Evolutionary conservation across 2,888 invertebrate species (phyloP).

Genomic region (Thumatha senex): DNA sequence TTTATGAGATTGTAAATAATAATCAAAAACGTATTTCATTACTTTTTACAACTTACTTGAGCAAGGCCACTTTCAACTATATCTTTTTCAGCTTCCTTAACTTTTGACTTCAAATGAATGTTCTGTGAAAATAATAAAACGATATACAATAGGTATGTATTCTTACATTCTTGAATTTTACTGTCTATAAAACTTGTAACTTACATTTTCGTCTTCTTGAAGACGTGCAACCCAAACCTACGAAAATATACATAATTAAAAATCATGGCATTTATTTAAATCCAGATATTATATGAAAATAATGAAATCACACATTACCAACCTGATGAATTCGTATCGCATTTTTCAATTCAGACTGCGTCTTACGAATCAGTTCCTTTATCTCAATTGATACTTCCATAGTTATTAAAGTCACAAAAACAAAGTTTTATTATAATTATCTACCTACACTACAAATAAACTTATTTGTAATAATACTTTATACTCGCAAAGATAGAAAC

Average conservation of each 20-base stretch:
- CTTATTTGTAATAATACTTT: constrained; percentile 16
- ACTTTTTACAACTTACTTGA: constrained; percentile 74
- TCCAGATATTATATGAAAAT: constrained; percentile 15
- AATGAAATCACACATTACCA: constrained; percentile 37
- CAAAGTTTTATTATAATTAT: background rate
- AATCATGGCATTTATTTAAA: constrained; percentile 8
- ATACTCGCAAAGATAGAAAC: constrained; percentile 29
- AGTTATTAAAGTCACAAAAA: background rate
- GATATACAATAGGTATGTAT: background rate
- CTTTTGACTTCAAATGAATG: constrained; percentile 75
- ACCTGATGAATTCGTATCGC: constrained; percentile 86
- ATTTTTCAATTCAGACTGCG: constrained; percentile 84
- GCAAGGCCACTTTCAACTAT: constrained; percentile 83
- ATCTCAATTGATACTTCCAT: constrained; percentile 86
- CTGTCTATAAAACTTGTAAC: constrained; percentile 25
- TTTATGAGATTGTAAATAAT: too few species aligned
- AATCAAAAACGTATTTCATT: too few species aligned
- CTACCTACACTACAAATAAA: background rate
- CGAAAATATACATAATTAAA: constrained; percentile 31
- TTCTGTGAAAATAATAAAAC: constrained; percentile 67
- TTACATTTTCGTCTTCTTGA: constrained; percentile 82
- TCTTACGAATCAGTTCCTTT: constrained; percentile 84
- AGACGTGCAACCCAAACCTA: constrained; percentile 83
- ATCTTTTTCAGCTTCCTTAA: constrained; percentile 83
- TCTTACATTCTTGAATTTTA: background rate